A percentile compares a stretch with the other conserved stretches of the same genome.
Evolutionary conservation across 2,113 vertebrate genomes (phyloP).

Genomic region (Pelecanus crispus): DNA sequence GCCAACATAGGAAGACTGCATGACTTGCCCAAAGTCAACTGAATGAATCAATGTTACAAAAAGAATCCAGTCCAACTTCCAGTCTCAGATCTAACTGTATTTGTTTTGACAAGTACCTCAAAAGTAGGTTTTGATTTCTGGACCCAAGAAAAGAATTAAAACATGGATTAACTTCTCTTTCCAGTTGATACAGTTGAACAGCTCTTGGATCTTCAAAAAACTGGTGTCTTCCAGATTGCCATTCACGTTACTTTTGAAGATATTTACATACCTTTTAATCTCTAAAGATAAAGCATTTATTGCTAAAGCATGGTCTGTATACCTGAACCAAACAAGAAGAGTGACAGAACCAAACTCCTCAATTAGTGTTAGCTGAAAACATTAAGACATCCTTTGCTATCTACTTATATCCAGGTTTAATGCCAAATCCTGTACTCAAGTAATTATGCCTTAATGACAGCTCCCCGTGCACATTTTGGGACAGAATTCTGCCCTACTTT

Average conservation of each 20-base stretch:
- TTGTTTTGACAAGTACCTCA: background rate
- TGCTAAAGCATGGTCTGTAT: background rate
- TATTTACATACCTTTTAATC: background rate
- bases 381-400: background rate
- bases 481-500: background rate
- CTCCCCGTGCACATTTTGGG: background rate
- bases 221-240: background rate
- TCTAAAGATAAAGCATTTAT: background rate
- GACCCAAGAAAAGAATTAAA: background rate
- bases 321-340: background rate
- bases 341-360: background rate
- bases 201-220: constrained; percentile 9
- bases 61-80: background rate
- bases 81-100: background rate
- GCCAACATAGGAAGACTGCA: background rate
- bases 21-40: constrained; percentile 25
- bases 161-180: background rate
- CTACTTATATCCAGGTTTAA: background rate
- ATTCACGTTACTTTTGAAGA: background rate
- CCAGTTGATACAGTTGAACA: background rate
- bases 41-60: background rate
- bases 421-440: background rate
- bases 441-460: background rate
- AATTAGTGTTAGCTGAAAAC: background rate
- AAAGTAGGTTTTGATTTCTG: background rate